Evolutionary conservation across 2,113 vertebrate species (phyloP), one percentile per base, ranked within the genome.

Genomic region (Dendropsophus ebraccatus): DNA sequence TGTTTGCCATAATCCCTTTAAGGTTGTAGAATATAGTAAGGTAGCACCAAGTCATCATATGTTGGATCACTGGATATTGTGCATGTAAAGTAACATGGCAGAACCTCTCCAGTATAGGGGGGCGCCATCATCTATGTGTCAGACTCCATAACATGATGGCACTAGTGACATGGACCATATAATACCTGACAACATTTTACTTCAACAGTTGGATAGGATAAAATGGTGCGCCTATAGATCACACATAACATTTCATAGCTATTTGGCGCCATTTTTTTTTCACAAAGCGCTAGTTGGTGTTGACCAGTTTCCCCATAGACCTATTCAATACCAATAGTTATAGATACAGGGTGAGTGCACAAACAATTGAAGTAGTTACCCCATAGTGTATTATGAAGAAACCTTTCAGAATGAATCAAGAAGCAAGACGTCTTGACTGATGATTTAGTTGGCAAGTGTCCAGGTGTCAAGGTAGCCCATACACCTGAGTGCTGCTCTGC

Each of bases 401-500:
- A 35, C 19, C 25, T 30, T 4, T 1, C 30, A 77, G 16, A 50
- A 25, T 9, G 6, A 5, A 76, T 47, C 23, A 25, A 50, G n/a
- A 78, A 32, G 19, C 19, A 23, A 37, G 25, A 58, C 0, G 19
- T n/a, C 19, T 37, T 58, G 76, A 58, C 28, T 52, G 74, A 77
- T 54, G 74, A 30, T 21, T 52, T 52, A 54, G 50, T 54, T 8
- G 76, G 32, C 23, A 41, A 19, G 52, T 79, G 54, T 60, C 32
- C 58, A 60, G 77, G 77, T 80, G 77, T 58, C 21, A 4, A 25
- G 77, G 32, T 45, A 16, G n/a, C 62, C 81, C 30, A 3, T 72
- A 10, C 23, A 82, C 11, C 47, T 32, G 23, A 60, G 30, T 13
- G 80, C 56, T n/a, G 5, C 19, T 10, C 58, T 67, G 49, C 49